These are phyloP conservation scores for Tyto alba DNA, from an alignment of 2,113 vertebrate species.

Conservation along the genomic window DNA sequence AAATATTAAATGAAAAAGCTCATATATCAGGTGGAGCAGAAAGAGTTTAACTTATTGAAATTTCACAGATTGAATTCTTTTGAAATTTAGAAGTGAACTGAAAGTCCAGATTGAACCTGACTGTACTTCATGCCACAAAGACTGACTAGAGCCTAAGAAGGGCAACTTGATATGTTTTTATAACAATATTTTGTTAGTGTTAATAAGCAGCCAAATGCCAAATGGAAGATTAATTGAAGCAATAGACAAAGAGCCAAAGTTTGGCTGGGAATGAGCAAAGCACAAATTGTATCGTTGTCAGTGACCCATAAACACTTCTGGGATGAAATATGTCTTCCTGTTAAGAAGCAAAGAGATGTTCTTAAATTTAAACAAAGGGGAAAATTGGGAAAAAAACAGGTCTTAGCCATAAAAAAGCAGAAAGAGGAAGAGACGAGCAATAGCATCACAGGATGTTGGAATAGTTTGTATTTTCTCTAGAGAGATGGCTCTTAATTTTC, in stretches of 20 bases:
- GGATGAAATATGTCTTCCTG: background rate
- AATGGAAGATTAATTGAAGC: constrained; percentile 21
- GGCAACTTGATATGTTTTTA: background rate
- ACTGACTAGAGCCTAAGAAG: background rate
- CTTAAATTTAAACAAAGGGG: background rate
- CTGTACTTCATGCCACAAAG: background rate
- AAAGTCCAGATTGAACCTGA: background rate
- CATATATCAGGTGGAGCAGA: background rate
- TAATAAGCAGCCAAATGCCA: constrained; percentile 10
- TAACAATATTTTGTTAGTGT: background rate
- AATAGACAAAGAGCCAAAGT: background rate
- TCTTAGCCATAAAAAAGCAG: background rate
- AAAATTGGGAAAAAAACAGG: background rate
- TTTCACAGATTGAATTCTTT: background rate
- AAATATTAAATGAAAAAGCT: background rate
- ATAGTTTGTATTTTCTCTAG: background rate
- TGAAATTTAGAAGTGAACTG: background rate
- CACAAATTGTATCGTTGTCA: background rate
- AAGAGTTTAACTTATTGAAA: background rate
- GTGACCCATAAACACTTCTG: background rate
- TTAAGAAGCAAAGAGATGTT: background rate
- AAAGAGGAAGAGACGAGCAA: background rate
- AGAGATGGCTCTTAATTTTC: background rate
- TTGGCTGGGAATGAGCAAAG: background rate
- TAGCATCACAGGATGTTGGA: background rate